phyloP scores from a whole-genome alignment of 2,113 vertebrate species.

The Callipepla squamata region DNA sequence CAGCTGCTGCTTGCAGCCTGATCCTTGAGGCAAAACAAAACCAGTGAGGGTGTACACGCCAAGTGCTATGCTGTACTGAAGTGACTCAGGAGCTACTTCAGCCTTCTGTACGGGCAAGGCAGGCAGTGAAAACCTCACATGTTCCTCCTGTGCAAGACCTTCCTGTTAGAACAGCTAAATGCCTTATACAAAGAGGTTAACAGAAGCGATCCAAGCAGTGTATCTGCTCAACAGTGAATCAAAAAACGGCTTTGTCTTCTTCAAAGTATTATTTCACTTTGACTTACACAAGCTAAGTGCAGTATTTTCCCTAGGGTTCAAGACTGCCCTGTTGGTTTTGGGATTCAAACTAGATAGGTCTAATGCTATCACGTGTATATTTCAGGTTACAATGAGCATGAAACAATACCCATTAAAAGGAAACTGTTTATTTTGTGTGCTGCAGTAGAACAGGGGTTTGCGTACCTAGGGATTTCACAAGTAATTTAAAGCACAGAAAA shows the following conservation, averaged over 20 bases:
- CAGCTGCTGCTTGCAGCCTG: neutral
- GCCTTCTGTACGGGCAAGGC: neutral
- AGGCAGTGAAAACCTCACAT: neutral
- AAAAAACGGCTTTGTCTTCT: neutral
- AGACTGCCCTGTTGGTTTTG: neutral
- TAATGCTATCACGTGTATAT: neutral
- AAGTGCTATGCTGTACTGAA: neutral
- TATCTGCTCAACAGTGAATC: neutral
- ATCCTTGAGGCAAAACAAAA: neutral
- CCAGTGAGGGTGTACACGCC: neutral
- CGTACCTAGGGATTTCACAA: neutral
- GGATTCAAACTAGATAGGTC: neutral
- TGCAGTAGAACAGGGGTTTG: neutral
- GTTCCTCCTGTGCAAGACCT: neutral
- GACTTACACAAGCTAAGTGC: neutral
- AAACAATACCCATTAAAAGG: neutral
- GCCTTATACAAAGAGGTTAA: fast-evolving
- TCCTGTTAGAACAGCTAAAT: neutral
- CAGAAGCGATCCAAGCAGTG: neutral
- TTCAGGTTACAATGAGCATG: neutral
- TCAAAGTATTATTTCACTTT: neutral
- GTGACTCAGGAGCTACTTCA: neutral
- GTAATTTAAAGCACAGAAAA: neutral
- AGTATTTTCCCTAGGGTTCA: neutral
- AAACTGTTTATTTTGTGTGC: neutral